Evolutionary conservation across 2,113 vertebrate species (phyloP).

Genomic region (Trichechus manatus): DNA sequence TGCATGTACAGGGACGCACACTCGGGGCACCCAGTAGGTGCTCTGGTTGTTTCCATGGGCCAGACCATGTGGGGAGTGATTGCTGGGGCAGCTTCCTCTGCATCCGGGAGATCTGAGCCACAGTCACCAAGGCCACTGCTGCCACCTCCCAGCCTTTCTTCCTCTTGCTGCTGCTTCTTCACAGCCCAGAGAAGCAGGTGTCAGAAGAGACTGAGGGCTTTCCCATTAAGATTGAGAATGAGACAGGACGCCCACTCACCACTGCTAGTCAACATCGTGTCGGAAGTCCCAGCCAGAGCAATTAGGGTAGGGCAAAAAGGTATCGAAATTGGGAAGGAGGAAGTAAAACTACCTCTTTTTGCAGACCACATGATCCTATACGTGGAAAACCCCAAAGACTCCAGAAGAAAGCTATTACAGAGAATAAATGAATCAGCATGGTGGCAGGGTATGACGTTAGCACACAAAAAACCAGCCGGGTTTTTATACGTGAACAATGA

Average conservation of each 20-base stretch:
- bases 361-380: neutral
- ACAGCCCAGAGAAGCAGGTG: neutral
- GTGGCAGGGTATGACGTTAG: neutral
- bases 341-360: neutral
- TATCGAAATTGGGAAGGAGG: neutral
- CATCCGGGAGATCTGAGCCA: neutral
- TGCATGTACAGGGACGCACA: neutral
- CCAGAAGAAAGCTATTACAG: neutral
- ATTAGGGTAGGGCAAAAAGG: neutral
- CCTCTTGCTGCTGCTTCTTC: neutral
- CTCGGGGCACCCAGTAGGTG: neutral
- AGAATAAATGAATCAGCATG: neutral
- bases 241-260: too few relatives aligned
- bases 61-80: neutral
- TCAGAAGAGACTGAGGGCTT: too few relatives aligned
- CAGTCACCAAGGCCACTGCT: neutral
- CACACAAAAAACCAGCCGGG: neutral
- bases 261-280: too few relatives aligned
- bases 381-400: neutral
- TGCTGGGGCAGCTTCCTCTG: neutral
- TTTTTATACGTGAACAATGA: neutral
- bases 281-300: neutral
- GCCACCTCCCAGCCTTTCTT: neutral
- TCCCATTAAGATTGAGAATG: too few relatives aligned
- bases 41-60: neutral